These are phyloP conservation scores for Drosophila tropicalis DNA, from an alignment of 1,140 invertebrate species.

Conservation along the genomic window DNA sequence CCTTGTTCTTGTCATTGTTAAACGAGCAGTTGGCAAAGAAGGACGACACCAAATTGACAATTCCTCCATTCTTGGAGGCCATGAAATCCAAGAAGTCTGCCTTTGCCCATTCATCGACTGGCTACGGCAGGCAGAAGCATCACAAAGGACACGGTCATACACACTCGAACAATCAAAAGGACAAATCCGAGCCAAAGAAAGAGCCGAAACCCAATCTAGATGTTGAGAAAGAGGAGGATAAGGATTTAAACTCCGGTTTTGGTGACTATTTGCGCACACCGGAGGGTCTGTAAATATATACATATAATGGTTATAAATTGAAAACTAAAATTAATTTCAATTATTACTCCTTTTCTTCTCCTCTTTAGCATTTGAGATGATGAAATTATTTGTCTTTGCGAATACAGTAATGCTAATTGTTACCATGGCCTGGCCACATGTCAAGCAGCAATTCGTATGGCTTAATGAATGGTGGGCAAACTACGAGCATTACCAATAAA, in stretches of 20 bases:
- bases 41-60: conserved; percentile 30
- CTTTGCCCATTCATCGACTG: conserved; percentile 74
- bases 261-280: conserved; percentile 78
- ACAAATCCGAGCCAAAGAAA: conserved; percentile 51
- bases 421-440: conserved; percentile 81
- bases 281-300: conserved; percentile 72
- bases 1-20: conserved; percentile 45
- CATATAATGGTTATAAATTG: background rate
- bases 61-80: conserved; percentile 44
- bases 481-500: conserved; percentile 43
- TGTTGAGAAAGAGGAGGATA: conserved; percentile 62
- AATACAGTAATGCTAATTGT: conserved; percentile 79
- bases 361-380: conserved; percentile 75
- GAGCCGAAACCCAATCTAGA: conserved; percentile 35
- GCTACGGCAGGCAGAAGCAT: conserved; percentile 73
- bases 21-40: conserved; percentile 38
- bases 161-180: conserved; percentile 37
- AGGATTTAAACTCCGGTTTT: conserved; percentile 78
- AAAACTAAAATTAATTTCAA: background rate
- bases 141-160: conserved; percentile 52
- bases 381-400: conserved; percentile 82
- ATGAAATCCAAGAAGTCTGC: conserved; percentile 79
- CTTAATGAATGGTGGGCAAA: conserved; percentile 69
- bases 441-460: conserved; percentile 71
- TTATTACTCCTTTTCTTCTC: background rate